Evolutionary conservation across 2,888 invertebrate genomes (phyloP).

Genomic region (Copidosoma aretas): DNA sequence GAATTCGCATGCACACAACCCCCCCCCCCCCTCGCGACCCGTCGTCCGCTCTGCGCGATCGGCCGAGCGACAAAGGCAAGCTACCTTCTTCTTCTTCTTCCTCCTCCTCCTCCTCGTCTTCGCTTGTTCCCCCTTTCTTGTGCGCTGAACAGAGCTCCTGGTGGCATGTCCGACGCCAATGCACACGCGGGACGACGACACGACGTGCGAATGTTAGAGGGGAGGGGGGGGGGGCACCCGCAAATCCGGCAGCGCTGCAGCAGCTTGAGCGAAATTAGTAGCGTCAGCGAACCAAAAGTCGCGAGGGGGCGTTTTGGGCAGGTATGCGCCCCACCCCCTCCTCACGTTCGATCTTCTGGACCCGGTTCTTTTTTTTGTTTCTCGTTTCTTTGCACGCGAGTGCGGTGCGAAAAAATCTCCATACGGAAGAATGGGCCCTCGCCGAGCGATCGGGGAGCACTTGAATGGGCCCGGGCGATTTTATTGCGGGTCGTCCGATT

Average conservation of each 20-base stretch:
- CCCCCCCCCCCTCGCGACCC: background rate
- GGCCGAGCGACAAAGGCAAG: background rate
- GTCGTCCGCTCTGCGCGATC: background rate
- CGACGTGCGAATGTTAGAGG: background rate
- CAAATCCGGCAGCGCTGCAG: constrained; percentile 1
- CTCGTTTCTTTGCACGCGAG: background rate
- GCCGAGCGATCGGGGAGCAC: constrained; percentile 4
- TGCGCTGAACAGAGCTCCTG: no score
- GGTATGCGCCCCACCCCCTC: no score
- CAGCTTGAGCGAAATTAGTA: constrained; percentile 32
- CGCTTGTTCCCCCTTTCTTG: no score
- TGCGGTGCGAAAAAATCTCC: constrained; percentile 27
- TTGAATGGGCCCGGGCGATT: constrained; percentile 34
- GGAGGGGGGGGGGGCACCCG: background rate
- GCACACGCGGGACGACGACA: background rate
- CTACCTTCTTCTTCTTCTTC: background rate
- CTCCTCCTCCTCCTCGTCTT: background rate
- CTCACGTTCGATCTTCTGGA: background rate
- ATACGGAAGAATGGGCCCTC: constrained; percentile 37
- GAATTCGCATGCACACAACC: background rate
- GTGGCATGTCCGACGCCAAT: no score
- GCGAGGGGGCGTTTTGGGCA: no score
- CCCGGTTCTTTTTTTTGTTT: background rate
- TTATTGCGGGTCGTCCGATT: constrained; percentile 30
- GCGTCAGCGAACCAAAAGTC: constrained; percentile 36